Evolutionary conservation across 2,113 vertebrate genomes (phyloP).

Genomic region (Istiophorus platypterus): DNA sequence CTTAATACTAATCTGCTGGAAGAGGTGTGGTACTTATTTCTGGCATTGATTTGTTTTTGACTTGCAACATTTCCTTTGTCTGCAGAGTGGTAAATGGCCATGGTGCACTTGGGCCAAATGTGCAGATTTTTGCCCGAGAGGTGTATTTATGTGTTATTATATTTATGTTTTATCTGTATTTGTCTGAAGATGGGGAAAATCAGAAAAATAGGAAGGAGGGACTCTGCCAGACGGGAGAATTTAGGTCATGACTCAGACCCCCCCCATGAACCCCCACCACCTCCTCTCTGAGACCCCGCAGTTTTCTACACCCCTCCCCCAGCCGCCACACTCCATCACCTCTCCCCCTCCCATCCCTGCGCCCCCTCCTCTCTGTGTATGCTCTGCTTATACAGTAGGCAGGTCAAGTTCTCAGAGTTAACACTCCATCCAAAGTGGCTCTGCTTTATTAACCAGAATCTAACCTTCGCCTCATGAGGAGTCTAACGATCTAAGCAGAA

Average conservation of each 20-base stretch:
- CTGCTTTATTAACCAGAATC: constrained; percentile 29
- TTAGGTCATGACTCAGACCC: constrained; percentile 81
- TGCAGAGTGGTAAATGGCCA: background rate
- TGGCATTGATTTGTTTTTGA: background rate
- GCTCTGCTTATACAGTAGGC: constrained; percentile 56
- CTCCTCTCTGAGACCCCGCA: constrained; percentile 52
- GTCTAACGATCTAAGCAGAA: background rate
- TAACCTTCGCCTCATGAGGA: background rate
- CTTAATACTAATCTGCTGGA: background rate
- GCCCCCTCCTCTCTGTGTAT: constrained; percentile 18
- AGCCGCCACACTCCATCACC: constrained; percentile 58
- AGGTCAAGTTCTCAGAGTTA: constrained; percentile 54
- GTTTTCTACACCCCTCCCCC: constrained; percentile 68
- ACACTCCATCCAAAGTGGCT: constrained; percentile 30
- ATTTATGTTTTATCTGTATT: background rate
- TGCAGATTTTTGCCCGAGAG: constrained; percentile 13
- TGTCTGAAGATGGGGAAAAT: background rate
- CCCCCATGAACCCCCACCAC: constrained; percentile 57
- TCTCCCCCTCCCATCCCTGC: constrained; percentile 33
- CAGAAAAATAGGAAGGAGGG: constrained; percentile 30
- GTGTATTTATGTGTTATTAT: background rate
- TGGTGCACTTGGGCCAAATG: background rate
- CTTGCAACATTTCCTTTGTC: constrained; percentile 15
- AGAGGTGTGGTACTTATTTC: background rate
- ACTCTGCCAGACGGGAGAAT: constrained; percentile 68